phyloP scores from a whole-genome alignment of 2,113 vertebrate genomes.

The Elgaria multicarinata region DNA sequence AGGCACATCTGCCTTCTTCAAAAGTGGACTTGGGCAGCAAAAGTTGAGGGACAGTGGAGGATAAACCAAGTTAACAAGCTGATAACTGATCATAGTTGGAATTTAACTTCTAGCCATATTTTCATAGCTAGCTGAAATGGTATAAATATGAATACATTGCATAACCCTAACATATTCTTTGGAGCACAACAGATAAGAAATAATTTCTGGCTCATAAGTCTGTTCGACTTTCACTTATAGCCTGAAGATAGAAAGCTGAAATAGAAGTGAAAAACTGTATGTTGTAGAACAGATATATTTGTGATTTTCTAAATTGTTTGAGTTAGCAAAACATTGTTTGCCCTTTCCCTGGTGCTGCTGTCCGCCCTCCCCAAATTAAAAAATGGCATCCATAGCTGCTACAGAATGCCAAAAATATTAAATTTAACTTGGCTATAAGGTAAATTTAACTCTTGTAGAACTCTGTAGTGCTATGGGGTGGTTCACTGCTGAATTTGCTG shows the following conservation, averaged over 20 bases:
- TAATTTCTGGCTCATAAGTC: neutral
- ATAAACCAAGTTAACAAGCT: too few relatives aligned
- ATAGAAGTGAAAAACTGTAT: too few relatives aligned
- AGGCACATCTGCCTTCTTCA: neutral
- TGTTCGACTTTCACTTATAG: neutral
- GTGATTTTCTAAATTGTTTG: neutral
- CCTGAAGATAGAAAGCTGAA: neutral
- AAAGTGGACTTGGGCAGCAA: neutral
- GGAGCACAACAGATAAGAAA: neutral
- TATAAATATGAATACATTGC: neutral
- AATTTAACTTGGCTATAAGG: too few relatives aligned
- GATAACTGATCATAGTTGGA: neutral
- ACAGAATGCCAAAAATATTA: too few relatives aligned
- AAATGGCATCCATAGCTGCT: too few relatives aligned
- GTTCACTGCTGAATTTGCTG: too few relatives aligned
- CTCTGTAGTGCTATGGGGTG: too few relatives aligned
- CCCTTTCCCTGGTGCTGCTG: too few relatives aligned
- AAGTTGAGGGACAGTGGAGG: neutral
- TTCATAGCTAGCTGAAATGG: neutral
- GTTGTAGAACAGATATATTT: neutral
- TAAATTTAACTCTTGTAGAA: too few relatives aligned
- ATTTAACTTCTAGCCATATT: neutral
- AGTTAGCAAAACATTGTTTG: neutral
- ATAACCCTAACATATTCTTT: neutral
- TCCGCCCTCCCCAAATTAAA: too few relatives aligned